Evolutionary conservation across 2,113 vertebrate species (phyloP), one percentile per base, ranked within the genome.

Genomic region (Tetraodon nigroviridis): DNA sequence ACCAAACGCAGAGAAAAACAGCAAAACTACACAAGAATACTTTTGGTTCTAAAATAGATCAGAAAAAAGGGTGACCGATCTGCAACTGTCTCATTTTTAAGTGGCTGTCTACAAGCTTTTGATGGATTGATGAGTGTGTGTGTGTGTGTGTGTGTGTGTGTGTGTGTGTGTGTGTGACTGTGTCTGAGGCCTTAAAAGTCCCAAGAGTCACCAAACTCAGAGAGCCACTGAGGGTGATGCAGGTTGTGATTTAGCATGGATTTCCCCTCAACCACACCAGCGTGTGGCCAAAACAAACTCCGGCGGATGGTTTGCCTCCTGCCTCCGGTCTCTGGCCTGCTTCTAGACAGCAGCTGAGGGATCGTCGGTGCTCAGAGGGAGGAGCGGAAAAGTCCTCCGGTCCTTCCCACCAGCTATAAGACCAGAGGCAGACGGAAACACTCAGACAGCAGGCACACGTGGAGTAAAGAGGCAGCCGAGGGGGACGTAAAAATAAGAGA

Each of bases 401-500:
- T 85, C 89, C 89, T 90, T 90, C 90, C 90, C 90, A 88, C 86
- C 18, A 42, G 60, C 82, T 91, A 91, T 91, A 92, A 92, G 82
- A 90, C 79, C 80, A 56, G 60, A 81, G 81, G 83, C 91, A 86
- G 83, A 88, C 83, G 75, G 85, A 89, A 89, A 88, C 82, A 86
- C 85, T 90, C 86, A 83, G 85, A 90, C 81, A 84, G 82, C 88
- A 90, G 81, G 80, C 88, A 90, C 90, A 91, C 87, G 89, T 92
- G 91, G 84, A 89, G 80, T 73, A 64, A 70, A 84, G 76, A 78
- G 58, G 40, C 80, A 75, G 60, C 76, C 66, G 73, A 61, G 41
- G 64, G 61, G 55, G 58, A 64, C 53, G 20, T 44, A 3, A 37
- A 67, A 58, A 16, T 15, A 46, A 62, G 58, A 58, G 40, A 21